Base-by-base conservation (phyloP, 2,888 invertebrate species). In the Noctua janthina region DNA sequence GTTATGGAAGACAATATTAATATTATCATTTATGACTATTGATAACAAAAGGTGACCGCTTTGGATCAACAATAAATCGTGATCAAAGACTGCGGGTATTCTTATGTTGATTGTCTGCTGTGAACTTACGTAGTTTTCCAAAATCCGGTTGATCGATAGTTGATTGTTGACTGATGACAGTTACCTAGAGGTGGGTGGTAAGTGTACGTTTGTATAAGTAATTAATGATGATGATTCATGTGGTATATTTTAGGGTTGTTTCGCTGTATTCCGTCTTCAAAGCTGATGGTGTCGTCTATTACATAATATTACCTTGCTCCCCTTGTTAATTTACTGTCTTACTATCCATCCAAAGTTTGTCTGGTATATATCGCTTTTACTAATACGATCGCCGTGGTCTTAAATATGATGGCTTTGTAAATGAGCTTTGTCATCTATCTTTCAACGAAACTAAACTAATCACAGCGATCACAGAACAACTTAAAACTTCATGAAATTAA, bases 11-110 rank as follows among this genome's bases (percentile, higher is more conserved):
- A 54, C 79, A 56, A 69, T 84, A 64, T 84, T 81, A 79, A 66
- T 39, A 67, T 79, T 59, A 67, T 59, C 54, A 51, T 72, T 85
- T 82, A 72, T 46, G 59, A 67, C n/a, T 39, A 7, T 78, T 69
- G 39, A 39, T 29, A 71, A 79, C 70, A 84, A 84, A 68, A 70
- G 46, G 67, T 72, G 72, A 85, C 67, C 56, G 67, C 71, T 72
- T 54, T 46, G 11, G 15, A 68, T 72, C 84, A 79, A 84, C 64
- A 79, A 49, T 46, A 64, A 84, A 39, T 64, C 39, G 79, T 79
- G 54, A 54, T 79, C 54, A 11, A 46, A 46, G n/a, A 46, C 62
- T 39, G 46, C 39, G 2, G 35, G 15, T 59, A 59, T 29, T 46
- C 43, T 68, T 46, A n/a, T 51, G 51, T 81, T 20, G 13, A 81